Evolutionary conservation across 2,797 vertebrate species (phyloP).

Genomic region (Mormyrops boulengeri): DNA sequence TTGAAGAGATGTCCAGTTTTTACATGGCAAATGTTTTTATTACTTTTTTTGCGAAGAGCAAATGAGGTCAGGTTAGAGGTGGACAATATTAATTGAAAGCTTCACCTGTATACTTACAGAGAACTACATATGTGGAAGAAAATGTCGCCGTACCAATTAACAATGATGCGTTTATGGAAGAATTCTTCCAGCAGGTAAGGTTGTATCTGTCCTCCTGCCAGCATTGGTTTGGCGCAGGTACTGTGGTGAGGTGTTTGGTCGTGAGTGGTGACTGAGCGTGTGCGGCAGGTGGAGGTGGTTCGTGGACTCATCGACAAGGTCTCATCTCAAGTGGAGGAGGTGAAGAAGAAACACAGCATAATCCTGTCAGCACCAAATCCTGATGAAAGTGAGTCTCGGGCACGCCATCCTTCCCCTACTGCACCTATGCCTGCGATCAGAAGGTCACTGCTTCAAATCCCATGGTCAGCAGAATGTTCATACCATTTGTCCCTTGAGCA

Average conservation of each 20-base stretch:
- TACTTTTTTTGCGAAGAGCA: background rate
- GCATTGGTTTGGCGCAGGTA: background rate
- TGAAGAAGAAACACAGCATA: conserved; percentile 86
- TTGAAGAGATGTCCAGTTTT: background rate
- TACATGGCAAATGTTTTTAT: background rate
- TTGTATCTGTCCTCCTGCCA: background rate
- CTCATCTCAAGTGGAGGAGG: conserved; percentile 75
- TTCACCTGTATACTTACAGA: conserved; percentile 48
- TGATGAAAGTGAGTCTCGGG: conserved; percentile 72
- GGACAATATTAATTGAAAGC: background rate
- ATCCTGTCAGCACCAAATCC: conserved; percentile 88
- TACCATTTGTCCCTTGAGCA: background rate
- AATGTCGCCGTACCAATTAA: conserved; percentile 69
- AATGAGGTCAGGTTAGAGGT: background rate
- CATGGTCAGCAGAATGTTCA: background rate
- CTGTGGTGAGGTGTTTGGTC: background rate
- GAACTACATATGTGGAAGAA: conserved; percentile 66
- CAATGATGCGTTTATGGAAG: conserved; percentile 83
- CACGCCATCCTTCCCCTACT: too few relatives aligned
- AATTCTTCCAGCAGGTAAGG: conserved; percentile 83
- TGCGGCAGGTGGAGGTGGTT: conserved; percentile 81
- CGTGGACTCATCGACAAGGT: conserved; percentile 74
- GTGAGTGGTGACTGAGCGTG: background rate
- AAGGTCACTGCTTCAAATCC: background rate
- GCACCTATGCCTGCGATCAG: background rate